Base-by-base conservation (phyloP, 2,888 invertebrate species). In the Macrophya alboannulata region DNA sequence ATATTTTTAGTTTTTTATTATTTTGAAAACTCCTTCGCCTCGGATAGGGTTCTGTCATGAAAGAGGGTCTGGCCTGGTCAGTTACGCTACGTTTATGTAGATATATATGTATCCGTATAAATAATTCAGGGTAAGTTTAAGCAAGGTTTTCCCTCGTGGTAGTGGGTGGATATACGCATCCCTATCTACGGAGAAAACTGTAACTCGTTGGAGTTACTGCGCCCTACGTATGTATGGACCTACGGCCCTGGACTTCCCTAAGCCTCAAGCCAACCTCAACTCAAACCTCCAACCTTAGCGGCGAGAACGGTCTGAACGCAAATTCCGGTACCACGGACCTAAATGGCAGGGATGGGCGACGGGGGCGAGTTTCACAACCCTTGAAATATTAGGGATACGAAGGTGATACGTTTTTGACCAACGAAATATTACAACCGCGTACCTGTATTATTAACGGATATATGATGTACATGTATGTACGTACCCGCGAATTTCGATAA, bases 201-300 rank as follows among this genome's bases (percentile, higher is more conserved):
- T 76, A 55, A 37, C 51, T 77, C 55, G 51, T 77, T 37, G n/a
- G 37, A 3, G 37, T 37, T 43, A 6, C 37, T 15, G 25, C 3
- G 51, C n/a, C 10, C 8, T 51, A 81, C 17, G 25, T 62, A 31
- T 31, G 31, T 31, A 31, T 31, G 31, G 31, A 31, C 31, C 31
- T 31, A 62, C 81, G 62, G 59, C 77, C 77, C 77, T 77, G 77
- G 31, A 31, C 25, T 77, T 51, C n/a, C 77, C 43, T 40, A 62
- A 25, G 68, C 71, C 83, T 83, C 83, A 71, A 83, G 6, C 68
- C n/a, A 68, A 83, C 83, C 83, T 83, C 83, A 83, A 62, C 40
- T 65, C 17, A 62, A 31, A 83, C 83, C 83, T 51, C 48, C 71
- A 21, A 45, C 48, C n/a, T 59, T 51, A 17, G 65, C 15, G 43